phyloP scores from a whole-genome alignment of 2,113 vertebrate genomes.

The Brienomyrus brachyistius region DNA sequence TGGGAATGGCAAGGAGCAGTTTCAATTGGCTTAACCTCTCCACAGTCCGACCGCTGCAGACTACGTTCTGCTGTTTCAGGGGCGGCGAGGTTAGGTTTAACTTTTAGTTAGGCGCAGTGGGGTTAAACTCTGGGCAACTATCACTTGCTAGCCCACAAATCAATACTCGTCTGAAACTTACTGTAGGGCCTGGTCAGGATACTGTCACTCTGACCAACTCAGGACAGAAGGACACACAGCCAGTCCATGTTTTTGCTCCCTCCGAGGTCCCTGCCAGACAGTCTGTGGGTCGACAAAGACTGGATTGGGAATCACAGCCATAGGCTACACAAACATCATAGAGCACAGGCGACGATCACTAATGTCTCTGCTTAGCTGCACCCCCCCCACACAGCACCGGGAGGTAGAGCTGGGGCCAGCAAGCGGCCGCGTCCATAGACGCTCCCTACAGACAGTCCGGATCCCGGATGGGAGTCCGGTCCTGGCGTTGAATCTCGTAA shows the following conservation, averaged over 20 bases:
- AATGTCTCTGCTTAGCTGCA: background rate
- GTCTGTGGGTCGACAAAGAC: background rate
- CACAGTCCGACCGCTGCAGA: background rate
- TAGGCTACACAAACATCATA: background rate
- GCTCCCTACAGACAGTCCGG: background rate
- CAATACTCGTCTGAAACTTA: background rate
- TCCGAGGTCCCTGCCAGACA: too few species aligned
- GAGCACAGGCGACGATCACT: background rate
- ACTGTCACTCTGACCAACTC: background rate
- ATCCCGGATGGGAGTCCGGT: background rate
- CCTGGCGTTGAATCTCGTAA: background rate
- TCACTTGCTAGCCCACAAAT: background rate
- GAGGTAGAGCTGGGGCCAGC: background rate
- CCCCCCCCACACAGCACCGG: too few species aligned
- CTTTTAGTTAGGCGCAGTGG: background rate
- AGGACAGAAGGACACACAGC: background rate
- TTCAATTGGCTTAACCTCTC: slow-evolving; percentile 20
- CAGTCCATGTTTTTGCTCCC: too few species aligned
- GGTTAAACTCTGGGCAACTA: background rate
- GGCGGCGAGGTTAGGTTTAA: background rate
- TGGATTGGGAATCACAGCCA: background rate
- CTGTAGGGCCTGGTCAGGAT: background rate
- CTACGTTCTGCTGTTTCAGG: background rate
- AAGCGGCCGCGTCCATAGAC: background rate
- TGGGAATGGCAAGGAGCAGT: slow-evolving; percentile 31